Base-by-base conservation (phyloP, 2,888 invertebrate genomes). In the Heteromurus nitidus region DNA sequence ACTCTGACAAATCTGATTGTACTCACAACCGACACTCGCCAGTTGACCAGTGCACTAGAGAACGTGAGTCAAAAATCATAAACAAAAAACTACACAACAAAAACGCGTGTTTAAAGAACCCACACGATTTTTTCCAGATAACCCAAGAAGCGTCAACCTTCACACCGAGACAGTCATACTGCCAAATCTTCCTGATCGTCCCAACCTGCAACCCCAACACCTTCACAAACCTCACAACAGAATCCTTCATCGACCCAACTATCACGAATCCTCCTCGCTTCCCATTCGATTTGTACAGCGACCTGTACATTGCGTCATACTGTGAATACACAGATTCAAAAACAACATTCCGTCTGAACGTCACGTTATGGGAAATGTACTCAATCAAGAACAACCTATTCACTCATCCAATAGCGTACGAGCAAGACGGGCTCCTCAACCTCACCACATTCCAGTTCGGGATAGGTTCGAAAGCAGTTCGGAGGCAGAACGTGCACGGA, bases 281-380 rank as follows among this genome's bases (percentile, higher is more conserved):
- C 13, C 65, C 65, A 22, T 65, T 65, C 24, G 44, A 65, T 20
- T 18, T 42, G 22, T 13, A 42, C 9, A 65, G 65, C 30, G 65
- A 65, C n/a, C 7, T 65, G 42, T 65, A 65, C 24, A 5, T 62
- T 30, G 31, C n/a, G 1, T 62, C 47, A 3, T 3, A 3, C 3
- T 18, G 62, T 31, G 31, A 11, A 30, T 3, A 31, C n/a, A n/a
- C n/a, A n/a, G n/a, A n/a, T n/a, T n/a, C n/a, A 30, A n/a, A 36
- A 22, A 28, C 30, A 7, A 7, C 47, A 67, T 16, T 47, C n/a
- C 47, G 7, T 11, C n/a, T 64, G 0, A 64, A 30, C n/a, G n/a
- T n/a, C n/a, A n/a, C n/a, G 30, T 30, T 75, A 1, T 75, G 55
- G 75, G 75, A 75, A 36, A 22, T 75, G 11, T 75, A 75, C 28